phyloP scores from a whole-genome alignment of 2,888 invertebrate species.

The Mongoloraphidia duomilia region DNA sequence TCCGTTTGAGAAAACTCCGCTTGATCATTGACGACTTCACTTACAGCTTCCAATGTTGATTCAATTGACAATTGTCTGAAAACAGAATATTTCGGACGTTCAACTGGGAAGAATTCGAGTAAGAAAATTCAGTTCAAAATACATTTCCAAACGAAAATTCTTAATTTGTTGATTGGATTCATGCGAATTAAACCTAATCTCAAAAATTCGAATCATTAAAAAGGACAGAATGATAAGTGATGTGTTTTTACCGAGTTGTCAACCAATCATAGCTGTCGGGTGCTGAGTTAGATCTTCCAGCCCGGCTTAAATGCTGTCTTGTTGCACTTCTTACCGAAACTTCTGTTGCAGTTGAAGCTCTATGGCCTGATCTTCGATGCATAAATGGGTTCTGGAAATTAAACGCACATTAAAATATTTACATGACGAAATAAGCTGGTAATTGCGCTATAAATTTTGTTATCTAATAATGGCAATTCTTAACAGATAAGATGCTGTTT shows the following conservation, averaged over 20 bases:
- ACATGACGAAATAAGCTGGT: no score
- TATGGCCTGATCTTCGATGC: constrained; percentile 22
- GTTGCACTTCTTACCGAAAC: constrained; percentile 18
- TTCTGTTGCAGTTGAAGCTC: constrained; percentile 20
- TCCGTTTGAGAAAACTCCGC: constrained; percentile 6
- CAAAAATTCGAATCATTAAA: no score
- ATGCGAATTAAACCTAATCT: no score
- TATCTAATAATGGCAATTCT: no score
- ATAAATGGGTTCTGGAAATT: constrained; percentile 41
- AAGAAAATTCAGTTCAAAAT: no score
- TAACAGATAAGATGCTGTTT: no score
- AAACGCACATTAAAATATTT: neutral
- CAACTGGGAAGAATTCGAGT: no score
- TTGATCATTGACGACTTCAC: constrained; percentile 20
- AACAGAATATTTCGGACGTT: neutral
- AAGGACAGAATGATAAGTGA: no score
- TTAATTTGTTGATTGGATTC: no score
- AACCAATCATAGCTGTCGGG: constrained; percentile 46
- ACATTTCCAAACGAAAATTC: no score
- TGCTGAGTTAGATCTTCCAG: constrained; percentile 62
- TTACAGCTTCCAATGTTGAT: constrained; percentile 23
- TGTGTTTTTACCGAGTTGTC: constrained; percentile 14
- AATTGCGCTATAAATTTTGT: no score
- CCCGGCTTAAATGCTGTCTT: constrained; percentile 27
- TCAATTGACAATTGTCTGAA: constrained; percentile 22